phyloP scores from a whole-genome alignment of 2,797 vertebrate genomes.

The Aulostomus chinensis region DNA sequence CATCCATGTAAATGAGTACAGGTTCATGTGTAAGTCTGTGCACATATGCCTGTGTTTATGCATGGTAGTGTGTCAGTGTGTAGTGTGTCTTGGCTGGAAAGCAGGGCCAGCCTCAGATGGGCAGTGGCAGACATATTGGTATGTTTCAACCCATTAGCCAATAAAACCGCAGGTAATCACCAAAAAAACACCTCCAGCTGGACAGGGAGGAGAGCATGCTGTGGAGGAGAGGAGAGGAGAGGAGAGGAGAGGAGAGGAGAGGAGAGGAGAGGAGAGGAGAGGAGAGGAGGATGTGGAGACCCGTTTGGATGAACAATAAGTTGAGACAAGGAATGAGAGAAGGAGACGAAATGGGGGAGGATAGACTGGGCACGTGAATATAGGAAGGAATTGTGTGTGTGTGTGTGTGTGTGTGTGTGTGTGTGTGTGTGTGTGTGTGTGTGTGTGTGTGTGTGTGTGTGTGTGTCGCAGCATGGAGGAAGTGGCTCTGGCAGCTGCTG shows the following conservation, averaged over 20 bases:
- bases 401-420: slow-evolving; percentile 53
- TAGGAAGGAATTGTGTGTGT: slow-evolving; percentile 54
- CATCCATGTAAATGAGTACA: slow-evolving; percentile 60
- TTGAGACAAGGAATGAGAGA: slow-evolving; percentile 47
- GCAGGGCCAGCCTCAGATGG: slow-evolving; percentile 66
- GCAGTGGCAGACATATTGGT: slow-evolving; percentile 84
- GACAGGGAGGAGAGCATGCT: slow-evolving; percentile 66
- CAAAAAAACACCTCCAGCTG: slow-evolving; percentile 84
- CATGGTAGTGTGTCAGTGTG: slow-evolving; percentile 28
- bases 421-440: slow-evolving; percentile 21
- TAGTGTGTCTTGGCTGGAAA: slow-evolving; percentile 66
- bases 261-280: not conserved
- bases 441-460: slow-evolving; percentile 38
- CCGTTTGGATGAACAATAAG: slow-evolving; percentile 47
- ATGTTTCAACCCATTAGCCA: slow-evolving; percentile 88
- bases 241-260: slow-evolving; percentile 18
- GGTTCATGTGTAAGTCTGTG: slow-evolving; percentile 52
- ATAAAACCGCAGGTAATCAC: slow-evolving; percentile 85
- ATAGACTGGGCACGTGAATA: slow-evolving; percentile 41
- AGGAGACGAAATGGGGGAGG: slow-evolving; percentile 19
- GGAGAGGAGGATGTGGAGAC: not conserved
- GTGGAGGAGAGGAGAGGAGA: slow-evolving; percentile 33
- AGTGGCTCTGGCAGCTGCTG: slow-evolving; percentile 82
- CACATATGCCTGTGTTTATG: slow-evolving; percentile 52
- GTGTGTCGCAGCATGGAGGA: slow-evolving; percentile 71